Base-by-base conservation (phyloP, 30 jellyfish, hydroid and myxozoan genomes). In the Cassiopea andromeda region DNA sequence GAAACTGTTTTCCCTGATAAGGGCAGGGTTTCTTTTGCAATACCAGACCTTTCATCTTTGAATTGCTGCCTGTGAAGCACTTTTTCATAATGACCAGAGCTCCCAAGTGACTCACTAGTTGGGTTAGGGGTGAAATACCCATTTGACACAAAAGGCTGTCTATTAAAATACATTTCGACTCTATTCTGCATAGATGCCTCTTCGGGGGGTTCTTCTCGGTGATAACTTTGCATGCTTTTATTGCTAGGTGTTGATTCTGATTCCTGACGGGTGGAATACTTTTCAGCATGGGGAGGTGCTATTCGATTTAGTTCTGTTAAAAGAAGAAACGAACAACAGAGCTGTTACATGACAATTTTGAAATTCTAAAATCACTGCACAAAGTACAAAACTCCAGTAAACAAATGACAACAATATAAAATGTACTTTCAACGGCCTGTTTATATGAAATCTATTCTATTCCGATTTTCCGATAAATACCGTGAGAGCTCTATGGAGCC, bases 91-190 rank as follows among this genome's bases (percentile, higher is more conserved):
- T 78, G 74, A 19, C 48, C 61, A 17, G 61, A 18, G 15, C 57
- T 49, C 27, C 19, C 46, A 44, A 19, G 80, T 7, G 89, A 38
- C 80, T 80, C 75, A 18, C 64, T 69, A 2, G 60, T 45, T 44
- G 85, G 92, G 67, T 84, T 69, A 7, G 92, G 69, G 1, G 92
- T 84, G 67, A 84, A 84, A 72, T 84, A 43, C 4, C 92, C 92
- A 45, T 73, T 73, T 2, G 92, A 67, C 7, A 70, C 85, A 61
- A 84, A 84, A 2, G 92, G 92, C n/a, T 84, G 92, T 45, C 77
- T 18, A 48, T 84, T 85, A 57, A 45, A 58, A 19, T 69, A 50
- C 45, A 46, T 58, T 46, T 45, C 74, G 18, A 19, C 54, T 70
- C 54, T 70, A 54, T 70, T 19, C 57, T 43, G 15, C n/a, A 54